Percentiles rank a stretch among this genome's conserved stretches.
Evolutionary conservation across 1,140 invertebrate species (phyloP).

Genomic region (Anagrus nilaparvatae): DNA sequence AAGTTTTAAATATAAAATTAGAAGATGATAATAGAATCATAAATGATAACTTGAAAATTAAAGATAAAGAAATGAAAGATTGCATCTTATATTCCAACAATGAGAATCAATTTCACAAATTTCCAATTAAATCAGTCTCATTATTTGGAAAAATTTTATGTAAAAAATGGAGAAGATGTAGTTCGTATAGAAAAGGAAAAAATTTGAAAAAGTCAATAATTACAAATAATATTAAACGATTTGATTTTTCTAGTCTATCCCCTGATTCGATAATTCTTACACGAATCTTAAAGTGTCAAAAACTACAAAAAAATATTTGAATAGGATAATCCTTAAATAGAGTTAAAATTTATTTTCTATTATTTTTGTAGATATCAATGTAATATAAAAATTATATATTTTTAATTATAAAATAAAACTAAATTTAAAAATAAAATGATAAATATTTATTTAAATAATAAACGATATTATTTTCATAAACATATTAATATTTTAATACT

Average conservation of each 20-base stretch:
- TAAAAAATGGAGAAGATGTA: constrained; percentile 28
- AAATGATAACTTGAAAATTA: not conserved
- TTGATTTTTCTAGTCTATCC: constrained; percentile 51
- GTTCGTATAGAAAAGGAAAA: constrained; percentile 14
- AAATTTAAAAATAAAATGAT: constrained; percentile 3
- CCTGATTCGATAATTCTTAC: constrained; percentile 45
- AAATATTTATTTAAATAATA: constrained; percentile 9
- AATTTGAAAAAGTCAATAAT: not conserved
- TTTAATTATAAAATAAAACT: constrained; percentile 3
- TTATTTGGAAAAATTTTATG: constrained; percentile 44
- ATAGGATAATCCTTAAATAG: not conserved
- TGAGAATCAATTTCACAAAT: not conserved
- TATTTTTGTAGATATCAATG: not conserved
- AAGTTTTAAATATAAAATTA: not conserved
- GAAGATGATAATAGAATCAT: not conserved
- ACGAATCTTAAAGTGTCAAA: constrained; percentile 21
- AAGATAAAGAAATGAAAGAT: not conserved
- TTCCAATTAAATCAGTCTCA: constrained; percentile 28
- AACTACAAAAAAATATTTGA: not conserved
- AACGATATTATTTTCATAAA: constrained; percentile 1
- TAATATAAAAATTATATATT: constrained; percentile 6
- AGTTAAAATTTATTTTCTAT: not conserved
- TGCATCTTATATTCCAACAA: not conserved
- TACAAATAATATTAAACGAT: constrained; percentile 26
- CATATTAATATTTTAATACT: not conserved